phyloP scores from a whole-genome alignment of 2,888 invertebrate species.

The Eustalomyia histrio region DNA sequence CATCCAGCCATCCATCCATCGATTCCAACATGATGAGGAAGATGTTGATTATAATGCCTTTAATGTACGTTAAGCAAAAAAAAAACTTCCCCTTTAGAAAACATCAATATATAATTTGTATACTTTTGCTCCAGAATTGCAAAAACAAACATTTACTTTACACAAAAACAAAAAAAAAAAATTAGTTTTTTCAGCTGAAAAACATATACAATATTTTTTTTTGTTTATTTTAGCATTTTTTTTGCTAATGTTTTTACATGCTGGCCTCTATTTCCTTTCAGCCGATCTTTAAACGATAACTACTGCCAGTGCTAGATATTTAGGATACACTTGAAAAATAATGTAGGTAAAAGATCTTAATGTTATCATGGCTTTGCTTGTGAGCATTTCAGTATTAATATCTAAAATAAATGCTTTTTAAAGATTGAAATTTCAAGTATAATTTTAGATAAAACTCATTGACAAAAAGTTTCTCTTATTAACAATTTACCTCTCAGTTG shows the following conservation, averaged over 20 bases:
- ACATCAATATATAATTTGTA: constrained; percentile 58
- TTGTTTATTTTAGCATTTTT: constrained; percentile 38
- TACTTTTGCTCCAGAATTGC: constrained; percentile 54
- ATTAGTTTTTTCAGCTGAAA: constrained; percentile 45
- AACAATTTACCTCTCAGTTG: too few relatives aligned
- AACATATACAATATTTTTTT: constrained; percentile 9
- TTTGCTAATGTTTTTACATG: constrained; percentile 8
- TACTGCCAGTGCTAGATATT: constrained; percentile 36
- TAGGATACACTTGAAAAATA: background rate
- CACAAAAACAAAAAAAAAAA: constrained; percentile 13
- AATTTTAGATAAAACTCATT: too few relatives aligned
- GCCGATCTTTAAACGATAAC: constrained; percentile 51
- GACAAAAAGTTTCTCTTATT: too few relatives aligned
- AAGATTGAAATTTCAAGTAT: too few relatives aligned
- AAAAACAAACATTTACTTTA: constrained; percentile 62
- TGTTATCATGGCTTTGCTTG: too few relatives aligned
- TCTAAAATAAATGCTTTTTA: too few relatives aligned
- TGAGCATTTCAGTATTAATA: too few relatives aligned
- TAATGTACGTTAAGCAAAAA: background rate
- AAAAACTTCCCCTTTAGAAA: constrained; percentile 44
- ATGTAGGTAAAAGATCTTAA: constrained; percentile 5
- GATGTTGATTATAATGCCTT: constrained; percentile 52
- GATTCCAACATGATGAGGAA: constrained; percentile 48
- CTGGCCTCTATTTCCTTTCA: constrained; percentile 57
- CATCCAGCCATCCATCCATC: background rate